These are phyloP conservation scores for Tanaodytes sp. DNA, from an alignment of 2,888 invertebrate species.

Conservation along the genomic window DNA sequence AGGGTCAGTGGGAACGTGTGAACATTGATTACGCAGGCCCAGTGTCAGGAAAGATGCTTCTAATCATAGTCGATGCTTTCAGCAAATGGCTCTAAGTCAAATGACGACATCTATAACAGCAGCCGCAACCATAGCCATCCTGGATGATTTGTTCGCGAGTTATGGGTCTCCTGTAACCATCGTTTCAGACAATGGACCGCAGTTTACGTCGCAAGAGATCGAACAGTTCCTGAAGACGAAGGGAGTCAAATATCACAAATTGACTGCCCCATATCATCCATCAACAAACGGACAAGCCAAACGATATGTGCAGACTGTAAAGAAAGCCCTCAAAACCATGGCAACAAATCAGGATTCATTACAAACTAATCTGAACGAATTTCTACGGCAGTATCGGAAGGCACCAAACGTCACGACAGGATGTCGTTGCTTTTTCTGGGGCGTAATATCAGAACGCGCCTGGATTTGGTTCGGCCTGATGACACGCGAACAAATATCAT, in stretches of 20 bases:
- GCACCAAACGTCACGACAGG: slow-evolving; percentile 50
- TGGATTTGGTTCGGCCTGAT: slow-evolving; percentile 10
- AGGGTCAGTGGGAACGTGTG: slow-evolving; percentile 15
- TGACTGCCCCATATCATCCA: too few species aligned
- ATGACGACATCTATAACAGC: slow-evolving; percentile 17
- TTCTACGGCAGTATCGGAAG: slow-evolving; percentile 33
- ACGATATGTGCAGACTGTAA: slow-evolving; percentile 6
- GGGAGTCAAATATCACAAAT: slow-evolving; percentile 7
- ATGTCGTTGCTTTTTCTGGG: slow-evolving; percentile 55
- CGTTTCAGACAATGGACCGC: slow-evolving; percentile 41
- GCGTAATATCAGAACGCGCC: slow-evolving; percentile 15
- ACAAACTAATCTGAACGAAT: slow-evolving; percentile 20
- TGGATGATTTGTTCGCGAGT: slow-evolving; percentile 35
- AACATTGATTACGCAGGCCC: slow-evolving; percentile 38
- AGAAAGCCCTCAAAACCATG: slow-evolving; percentile 25
- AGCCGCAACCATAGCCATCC: slow-evolving; percentile 13
- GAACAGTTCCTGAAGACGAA: slow-evolving; percentile 18
- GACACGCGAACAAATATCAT: slow-evolving; percentile 1
- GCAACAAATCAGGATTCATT: slow-evolving; percentile 3
- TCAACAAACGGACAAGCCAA: slow-evolving; percentile 14
- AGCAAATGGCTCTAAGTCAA: slow-evolving; percentile 22
- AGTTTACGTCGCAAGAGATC: slow-evolving; percentile 44
- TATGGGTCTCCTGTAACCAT: slow-evolving; percentile 35
- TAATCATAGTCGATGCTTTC: slow-evolving; percentile 27
- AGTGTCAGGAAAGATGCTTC: slow-evolving; percentile 19